phyloP scores from a whole-genome alignment of 2,113 vertebrate genomes.

The Agelaius phoeniceus region DNA sequence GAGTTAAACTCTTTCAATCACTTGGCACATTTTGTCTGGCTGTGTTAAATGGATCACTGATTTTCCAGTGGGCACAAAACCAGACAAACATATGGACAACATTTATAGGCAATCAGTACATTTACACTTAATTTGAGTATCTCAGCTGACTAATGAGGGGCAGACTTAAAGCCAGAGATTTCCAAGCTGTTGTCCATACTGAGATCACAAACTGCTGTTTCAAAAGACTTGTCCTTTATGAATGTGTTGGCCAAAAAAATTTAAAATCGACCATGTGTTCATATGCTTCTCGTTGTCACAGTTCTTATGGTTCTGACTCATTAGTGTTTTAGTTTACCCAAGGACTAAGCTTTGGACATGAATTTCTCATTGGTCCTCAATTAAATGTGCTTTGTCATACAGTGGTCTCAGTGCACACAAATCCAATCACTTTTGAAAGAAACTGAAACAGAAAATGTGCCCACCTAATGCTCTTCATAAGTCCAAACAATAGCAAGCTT shows the following conservation, averaged over 20 bases:
- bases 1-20: slow-evolving; percentile 1
- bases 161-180: slow-evolving; percentile 15
- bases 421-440: not conserved
- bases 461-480: not conserved
- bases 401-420: not conserved
- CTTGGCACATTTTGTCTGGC: not conserved
- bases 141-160: slow-evolving; percentile 41
- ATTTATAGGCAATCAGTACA: slow-evolving; percentile 29
- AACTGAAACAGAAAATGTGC: not conserved
- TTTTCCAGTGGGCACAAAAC: slow-evolving; percentile 30
- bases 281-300: not conserved
- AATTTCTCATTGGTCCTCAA: not conserved
- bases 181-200: slow-evolving; percentile 29
- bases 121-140: slow-evolving; percentile 20
- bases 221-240: not conserved
- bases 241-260: not conserved
- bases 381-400: not conserved
- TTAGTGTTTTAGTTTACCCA: not conserved
- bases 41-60: not conserved
- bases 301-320: not conserved
- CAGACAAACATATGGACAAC: slow-evolving; percentile 38
- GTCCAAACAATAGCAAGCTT: not conserved
- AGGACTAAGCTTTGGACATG: not conserved
- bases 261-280: not conserved
- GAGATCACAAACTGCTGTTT: not conserved